A percentile compares a stretch with the other conserved stretches of the same genome.
Conservation (phyloP, 2,113 vertebrate species). For the Dunckerocampus dactyliophorus region DNA sequence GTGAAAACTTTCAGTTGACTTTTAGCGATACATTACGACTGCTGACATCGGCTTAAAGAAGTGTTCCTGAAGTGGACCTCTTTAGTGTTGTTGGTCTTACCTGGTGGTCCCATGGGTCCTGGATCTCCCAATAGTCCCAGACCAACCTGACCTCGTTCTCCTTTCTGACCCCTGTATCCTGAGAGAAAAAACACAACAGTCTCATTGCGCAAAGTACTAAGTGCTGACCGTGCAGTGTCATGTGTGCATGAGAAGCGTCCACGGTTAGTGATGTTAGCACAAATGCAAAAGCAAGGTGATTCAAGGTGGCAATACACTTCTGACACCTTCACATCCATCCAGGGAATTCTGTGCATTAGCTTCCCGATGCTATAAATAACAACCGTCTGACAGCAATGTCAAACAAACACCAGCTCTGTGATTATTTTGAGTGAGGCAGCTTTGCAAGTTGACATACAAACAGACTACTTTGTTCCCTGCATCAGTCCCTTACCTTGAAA, state of each 20-base stretch:
- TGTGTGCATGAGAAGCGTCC: background rate
- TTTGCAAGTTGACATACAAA: slow-evolving; percentile 28
- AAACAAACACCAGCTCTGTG: slow-evolving; percentile 30
- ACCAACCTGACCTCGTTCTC: slow-evolving; percentile 93
- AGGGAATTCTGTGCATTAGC: slow-evolving; percentile 14
- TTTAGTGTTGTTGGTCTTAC: slow-evolving; percentile 60
- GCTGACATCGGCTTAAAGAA: background rate
- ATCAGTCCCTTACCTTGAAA: slow-evolving; percentile 34
- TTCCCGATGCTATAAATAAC: slow-evolving; percentile 25
- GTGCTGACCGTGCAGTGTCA: background rate
- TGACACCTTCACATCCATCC: slow-evolving; percentile 21
- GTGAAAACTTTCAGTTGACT: too few species aligned
- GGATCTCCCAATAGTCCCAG: slow-evolving; percentile 85
- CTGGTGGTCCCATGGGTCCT: slow-evolving; percentile 83
- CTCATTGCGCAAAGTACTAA: slow-evolving; percentile 23
- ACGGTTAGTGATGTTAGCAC: slow-evolving; percentile 55
- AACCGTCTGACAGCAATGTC: slow-evolving; percentile 9
- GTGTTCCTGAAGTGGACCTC: background rate
- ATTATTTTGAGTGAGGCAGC: slow-evolving; percentile 25
- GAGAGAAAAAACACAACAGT: slow-evolving; percentile 37
- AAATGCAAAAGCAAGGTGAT: slow-evolving; percentile 22
- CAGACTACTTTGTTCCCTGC: slow-evolving; percentile 24
- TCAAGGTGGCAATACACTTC: slow-evolving; percentile 20
- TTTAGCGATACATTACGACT: too few species aligned
- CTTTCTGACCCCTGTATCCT: slow-evolving; percentile 97